These are phyloP conservation scores for Mormyrus iriodes DNA, from an alignment of 2,113 vertebrate genomes.

Conservation along the genomic window DNA sequence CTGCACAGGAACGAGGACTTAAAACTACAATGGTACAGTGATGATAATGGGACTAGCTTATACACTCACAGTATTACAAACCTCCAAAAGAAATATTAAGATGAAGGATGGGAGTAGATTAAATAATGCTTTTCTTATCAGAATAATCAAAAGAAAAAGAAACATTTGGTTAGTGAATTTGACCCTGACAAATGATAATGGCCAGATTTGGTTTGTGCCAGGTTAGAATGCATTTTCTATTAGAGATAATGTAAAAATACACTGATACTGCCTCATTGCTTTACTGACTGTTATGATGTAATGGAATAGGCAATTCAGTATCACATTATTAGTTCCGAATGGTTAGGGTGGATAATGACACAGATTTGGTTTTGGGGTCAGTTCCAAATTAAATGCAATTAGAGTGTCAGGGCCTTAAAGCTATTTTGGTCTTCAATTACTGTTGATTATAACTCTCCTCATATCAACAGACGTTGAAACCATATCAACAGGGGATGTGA, in stretches of 20 bases:
- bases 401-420: neutral
- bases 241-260: neutral
- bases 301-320: neutral
- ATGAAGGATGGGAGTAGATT: neutral
- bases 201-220: neutral
- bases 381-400: neutral
- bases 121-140: neutral
- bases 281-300: neutral
- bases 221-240: neutral
- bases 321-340: neutral
- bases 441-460: neutral
- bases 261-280: neutral
- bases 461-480: neutral
- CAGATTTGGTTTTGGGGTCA: neutral
- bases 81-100: neutral
- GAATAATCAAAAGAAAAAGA: neutral
- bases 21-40: neutral
- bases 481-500: neutral
- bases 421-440: neutral
- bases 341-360: neutral
- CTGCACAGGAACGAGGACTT: neutral
- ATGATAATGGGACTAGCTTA: neutral
- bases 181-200: no score
- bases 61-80: neutral
- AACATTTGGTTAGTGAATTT: neutral